phyloP scores from a whole-genome alignment of 2,113 vertebrate genomes.

The Lycocorax pyrrhopterus region DNA sequence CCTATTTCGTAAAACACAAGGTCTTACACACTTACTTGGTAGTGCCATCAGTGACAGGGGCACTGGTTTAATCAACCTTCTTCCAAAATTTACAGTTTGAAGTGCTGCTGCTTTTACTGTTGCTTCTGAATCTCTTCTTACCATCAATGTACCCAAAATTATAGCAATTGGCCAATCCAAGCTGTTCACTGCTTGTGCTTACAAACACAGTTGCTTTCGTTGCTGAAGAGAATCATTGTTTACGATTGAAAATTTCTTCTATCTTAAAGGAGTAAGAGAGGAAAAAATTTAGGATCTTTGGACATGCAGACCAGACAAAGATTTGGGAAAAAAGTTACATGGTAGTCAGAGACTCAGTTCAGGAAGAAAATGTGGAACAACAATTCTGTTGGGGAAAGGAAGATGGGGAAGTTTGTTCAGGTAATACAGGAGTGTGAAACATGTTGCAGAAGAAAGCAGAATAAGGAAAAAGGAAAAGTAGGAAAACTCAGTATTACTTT shows the following conservation, averaged over 20 bases:
- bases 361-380: not conserved
- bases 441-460: not conserved
- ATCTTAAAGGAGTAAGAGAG: not conserved
- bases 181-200: not conserved
- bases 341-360: not conserved
- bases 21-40: not conserved
- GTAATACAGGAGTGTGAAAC: not conserved
- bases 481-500: not conserved
- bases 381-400: not conserved
- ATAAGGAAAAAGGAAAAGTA: not conserved
- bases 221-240: not conserved
- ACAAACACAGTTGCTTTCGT: not conserved
- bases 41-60: not conserved
- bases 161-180: not conserved
- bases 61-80: not conserved
- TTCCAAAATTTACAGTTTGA: not conserved
- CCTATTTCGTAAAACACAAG: not conserved
- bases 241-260: not conserved
- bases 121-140: not conserved
- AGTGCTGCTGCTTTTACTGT: not conserved
- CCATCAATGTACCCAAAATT: fast-evolving
- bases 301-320: not conserved
- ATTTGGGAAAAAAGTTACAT: not conserved
- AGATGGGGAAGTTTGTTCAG: not conserved
- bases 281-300: not conserved